Base-by-base conservation (phyloP, 2,888 invertebrate genomes). In the Dinocampus coccinellae region DNA sequence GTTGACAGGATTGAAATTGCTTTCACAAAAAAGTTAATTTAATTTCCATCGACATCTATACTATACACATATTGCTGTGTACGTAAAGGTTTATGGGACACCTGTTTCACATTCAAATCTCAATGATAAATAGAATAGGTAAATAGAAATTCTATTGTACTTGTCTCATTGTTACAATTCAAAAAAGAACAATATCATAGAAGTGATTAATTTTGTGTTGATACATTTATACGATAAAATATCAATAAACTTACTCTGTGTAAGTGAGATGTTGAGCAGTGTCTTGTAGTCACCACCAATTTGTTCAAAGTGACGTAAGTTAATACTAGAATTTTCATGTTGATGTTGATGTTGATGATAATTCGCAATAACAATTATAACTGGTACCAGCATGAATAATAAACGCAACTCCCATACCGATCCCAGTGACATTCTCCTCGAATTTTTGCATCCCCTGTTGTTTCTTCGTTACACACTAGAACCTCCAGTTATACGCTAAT, bases 371-470 rank as follows among this genome's bases (percentile, higher is more conserved):
- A 84, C 85, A 76, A 86, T 79, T 70, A 83, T 83, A 63, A 82
- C 82, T 77, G 81, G 83, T 73, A 80, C 79, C 77, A 86, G 78
- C 75, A 84, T 78, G 77, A 86, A 80, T 77, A 85, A 79, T 80
- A 86, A 79, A 80, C 82, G 82, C 78, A 84, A 81, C 80, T 82
- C 82, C 85, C 84, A 84, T 80, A 80, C 80, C 77, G 79, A 75
- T 79, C 82, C 81, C 78, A 75, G 81, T 81, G 82, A 81, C 83
- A 83, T 84, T 81, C 80, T 83, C 83, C 80, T 75, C 79, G 79
- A 81, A 76, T 78, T 81, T 79, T 86, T 79, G 84, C 86, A 86
- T 86, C 82, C 84, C 86, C 82, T 77, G 83, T 73, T 70, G 66
- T 71, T 76, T 80, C 74, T 36, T 69, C 62, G 26, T 24, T 47